phyloP scores from a whole-genome alignment of 2,113 vertebrate genomes.

The Motacilla alba region DNA sequence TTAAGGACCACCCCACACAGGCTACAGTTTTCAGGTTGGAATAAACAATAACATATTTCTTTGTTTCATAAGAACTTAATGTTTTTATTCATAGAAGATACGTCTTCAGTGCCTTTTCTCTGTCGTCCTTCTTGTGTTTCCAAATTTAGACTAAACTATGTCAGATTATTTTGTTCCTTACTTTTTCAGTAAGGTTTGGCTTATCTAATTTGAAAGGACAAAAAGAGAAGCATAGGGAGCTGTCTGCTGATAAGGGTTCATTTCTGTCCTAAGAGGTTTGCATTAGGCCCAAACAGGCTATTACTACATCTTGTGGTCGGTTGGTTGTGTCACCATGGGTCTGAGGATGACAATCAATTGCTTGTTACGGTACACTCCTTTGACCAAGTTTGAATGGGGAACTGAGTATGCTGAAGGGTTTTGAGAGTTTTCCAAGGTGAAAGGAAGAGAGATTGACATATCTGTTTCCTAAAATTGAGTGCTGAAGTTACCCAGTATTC shows the following conservation, averaged over 20 bases:
- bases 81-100: background rate
- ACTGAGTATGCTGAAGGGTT: background rate
- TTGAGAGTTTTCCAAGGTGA: background rate
- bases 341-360: background rate
- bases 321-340: rapidly evolving
- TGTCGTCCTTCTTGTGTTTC: background rate
- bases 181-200: background rate
- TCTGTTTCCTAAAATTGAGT: background rate
- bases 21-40: background rate
- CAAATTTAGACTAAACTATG: background rate
- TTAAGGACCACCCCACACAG: background rate
- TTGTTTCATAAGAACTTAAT: background rate
- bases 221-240: background rate
- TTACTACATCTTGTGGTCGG: background rate
- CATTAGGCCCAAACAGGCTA: background rate
- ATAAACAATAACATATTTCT: background rate
- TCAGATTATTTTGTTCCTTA: background rate
- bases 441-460: background rate
- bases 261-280: background rate
- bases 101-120: background rate
- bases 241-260: background rate
- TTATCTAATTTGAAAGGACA: background rate
- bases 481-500: background rate
- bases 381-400: background rate
- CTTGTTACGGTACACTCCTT: background rate